Percentiles rank a stretch among this genome's conserved stretches.
Evolutionary conservation across 35 echinoderm and acorn worm genomes (phyloP).

Genomic region (Ophiothrix spiculata): DNA sequence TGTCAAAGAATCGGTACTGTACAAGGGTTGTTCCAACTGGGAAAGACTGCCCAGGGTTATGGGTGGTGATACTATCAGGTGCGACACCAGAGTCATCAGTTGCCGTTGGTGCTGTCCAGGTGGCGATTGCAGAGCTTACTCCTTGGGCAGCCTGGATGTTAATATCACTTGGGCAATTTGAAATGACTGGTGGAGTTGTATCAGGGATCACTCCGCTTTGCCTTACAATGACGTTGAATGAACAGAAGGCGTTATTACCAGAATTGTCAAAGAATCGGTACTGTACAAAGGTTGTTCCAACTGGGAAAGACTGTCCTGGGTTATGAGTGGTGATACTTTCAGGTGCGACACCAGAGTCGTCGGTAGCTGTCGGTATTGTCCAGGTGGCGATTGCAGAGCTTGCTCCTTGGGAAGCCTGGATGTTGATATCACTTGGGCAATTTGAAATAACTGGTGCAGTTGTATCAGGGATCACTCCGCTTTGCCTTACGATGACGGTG

Average conservation of each 20-base stretch:
- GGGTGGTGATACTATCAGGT: not conserved
- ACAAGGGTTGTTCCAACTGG: not conserved
- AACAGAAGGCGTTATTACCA: not conserved
- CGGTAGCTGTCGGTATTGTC: not conserved
- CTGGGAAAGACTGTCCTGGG: conserved; percentile 5
- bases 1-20: not conserved
- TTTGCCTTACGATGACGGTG: not conserved
- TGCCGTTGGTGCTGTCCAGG: not conserved
- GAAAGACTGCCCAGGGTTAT: conserved; percentile 9
- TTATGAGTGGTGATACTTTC: not conserved
- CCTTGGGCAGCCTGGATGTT: not conserved
- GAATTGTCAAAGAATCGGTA: not conserved
- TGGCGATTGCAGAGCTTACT: not conserved
- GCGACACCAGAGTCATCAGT: not conserved
- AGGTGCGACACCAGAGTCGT: not conserved
- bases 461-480: not conserved
- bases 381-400: not conserved
- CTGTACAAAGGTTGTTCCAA: not conserved
- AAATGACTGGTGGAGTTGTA: not conserved
- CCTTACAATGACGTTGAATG: not conserved
- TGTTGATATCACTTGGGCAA: not conserved
- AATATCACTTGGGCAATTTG: not conserved
- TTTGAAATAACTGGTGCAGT: not conserved
- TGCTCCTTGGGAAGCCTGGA: not conserved
- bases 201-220: not conserved